These are phyloP conservation scores for Ctenosaura bakeri DNA, from an alignment of 2,797 vertebrate genomes.

Conservation along the genomic window DNA sequence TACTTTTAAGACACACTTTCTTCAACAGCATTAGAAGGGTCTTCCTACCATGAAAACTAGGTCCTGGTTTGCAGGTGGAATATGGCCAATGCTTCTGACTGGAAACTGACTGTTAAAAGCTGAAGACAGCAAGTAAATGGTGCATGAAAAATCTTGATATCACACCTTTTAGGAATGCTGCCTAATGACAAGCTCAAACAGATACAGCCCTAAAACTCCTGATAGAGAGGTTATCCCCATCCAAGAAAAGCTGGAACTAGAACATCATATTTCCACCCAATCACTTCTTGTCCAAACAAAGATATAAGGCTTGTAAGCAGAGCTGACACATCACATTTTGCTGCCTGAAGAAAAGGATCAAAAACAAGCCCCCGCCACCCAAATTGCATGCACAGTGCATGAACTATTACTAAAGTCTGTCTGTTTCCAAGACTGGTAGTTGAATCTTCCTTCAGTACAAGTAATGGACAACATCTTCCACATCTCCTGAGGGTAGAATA, in stretches of 20 bases:
- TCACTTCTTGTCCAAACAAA: not conserved
- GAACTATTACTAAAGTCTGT: not conserved
- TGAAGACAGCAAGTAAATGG: not conserved
- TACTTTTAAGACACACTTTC: conserved; percentile 12
- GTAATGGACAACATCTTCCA: not conserved
- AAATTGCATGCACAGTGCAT: not conserved
- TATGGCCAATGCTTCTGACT: not conserved
- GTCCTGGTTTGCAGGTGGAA: too few relatives aligned
- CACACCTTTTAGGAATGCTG: conserved; percentile 8
- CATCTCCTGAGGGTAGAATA: not conserved
- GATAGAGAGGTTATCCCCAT: not conserved
- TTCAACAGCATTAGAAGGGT: not conserved
- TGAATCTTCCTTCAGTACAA: not conserved
- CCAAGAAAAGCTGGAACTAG: not conserved
- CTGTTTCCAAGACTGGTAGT: not conserved
- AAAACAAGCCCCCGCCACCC: not conserved
- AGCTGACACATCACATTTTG: not conserved
- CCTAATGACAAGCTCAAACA: not conserved
- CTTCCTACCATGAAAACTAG: not conserved
- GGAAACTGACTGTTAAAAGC: not conserved
- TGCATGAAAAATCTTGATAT: not conserved
- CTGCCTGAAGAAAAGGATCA: not conserved
- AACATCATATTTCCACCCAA: not conserved
- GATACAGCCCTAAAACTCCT: not conserved
- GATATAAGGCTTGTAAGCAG: not conserved